phyloP scores from a whole-genome alignment of 2,113 vertebrate species.

The Cavia porcellus region DNA sequence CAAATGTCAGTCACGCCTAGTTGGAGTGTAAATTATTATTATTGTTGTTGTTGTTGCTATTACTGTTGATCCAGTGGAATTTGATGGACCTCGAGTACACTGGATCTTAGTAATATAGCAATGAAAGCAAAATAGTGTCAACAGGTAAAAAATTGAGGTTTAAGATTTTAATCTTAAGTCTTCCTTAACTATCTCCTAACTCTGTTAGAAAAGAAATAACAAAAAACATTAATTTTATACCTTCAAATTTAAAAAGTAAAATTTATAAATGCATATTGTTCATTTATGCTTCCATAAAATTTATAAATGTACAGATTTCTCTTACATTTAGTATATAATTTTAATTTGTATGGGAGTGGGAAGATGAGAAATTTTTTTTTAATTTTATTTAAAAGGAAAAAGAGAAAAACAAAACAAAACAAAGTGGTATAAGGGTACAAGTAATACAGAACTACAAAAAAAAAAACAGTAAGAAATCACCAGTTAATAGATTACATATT shows the following conservation, averaged over 20 bases:
- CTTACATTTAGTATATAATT: neutral
- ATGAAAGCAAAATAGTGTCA: neutral
- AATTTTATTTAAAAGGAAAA: too few species aligned
- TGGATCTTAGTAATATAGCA: neutral
- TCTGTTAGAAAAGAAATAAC: neutral
- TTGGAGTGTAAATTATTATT: neutral
- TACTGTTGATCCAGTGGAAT: neutral
- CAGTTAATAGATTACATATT: too few species aligned
- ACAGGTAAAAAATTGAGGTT: neutral
- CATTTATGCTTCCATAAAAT: neutral
- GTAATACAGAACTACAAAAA: too few species aligned
- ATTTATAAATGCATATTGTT: neutral
- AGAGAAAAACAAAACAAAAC: too few species aligned
- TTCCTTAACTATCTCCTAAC: neutral
- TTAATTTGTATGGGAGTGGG: neutral
- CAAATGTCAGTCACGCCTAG: neutral
- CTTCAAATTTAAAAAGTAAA: conserved; percentile 9
- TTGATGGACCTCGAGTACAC: too few species aligned
- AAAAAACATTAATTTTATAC: neutral
- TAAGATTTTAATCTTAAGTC: neutral
- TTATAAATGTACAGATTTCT: neutral
- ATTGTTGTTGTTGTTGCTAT: neutral
- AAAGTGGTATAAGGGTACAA: too few species aligned
- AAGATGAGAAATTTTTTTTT: too few species aligned
- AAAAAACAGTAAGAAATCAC: too few species aligned